Evolutionary conservation across 2,888 invertebrate species (phyloP).

Genomic region (Dendrolimus houi): DNA sequence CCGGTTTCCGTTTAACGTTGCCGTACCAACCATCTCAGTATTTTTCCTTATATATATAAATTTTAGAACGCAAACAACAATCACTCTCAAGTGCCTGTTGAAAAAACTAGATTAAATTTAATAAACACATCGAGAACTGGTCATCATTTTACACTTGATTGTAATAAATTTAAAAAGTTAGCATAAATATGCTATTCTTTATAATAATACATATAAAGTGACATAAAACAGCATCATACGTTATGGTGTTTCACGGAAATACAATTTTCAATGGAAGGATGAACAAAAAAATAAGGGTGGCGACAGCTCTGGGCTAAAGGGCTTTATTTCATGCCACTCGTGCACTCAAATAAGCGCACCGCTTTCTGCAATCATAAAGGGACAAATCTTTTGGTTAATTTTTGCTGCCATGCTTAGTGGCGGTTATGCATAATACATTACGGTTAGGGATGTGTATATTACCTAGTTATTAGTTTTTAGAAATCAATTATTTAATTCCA

Average conservation of each 20-base stretch:
- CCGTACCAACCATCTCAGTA: no score
- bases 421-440: constrained; percentile 14
- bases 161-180: no score
- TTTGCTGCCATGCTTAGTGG: constrained; percentile 26
- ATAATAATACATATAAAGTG: background rate
- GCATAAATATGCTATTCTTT: no score
- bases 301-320: constrained; percentile 34
- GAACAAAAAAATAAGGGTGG: constrained; percentile 46
- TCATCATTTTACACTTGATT: no score
- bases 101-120: no score
- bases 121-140: no score
- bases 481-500: background rate
- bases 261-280: constrained; percentile 26
- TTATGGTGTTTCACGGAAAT: constrained; percentile 14
- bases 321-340: constrained; percentile 37
- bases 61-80: no score
- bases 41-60: no score
- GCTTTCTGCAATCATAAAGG: constrained; percentile 48
- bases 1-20: no score
- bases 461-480: background rate
- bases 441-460: constrained; percentile 6
- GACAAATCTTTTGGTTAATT: constrained; percentile 40
- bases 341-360: constrained; percentile 37
- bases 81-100: no score
- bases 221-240: constrained; percentile 4